Evolutionary conservation across 2,797 vertebrate genomes (phyloP).

Genomic region (Coreius guichenoti): DNA sequence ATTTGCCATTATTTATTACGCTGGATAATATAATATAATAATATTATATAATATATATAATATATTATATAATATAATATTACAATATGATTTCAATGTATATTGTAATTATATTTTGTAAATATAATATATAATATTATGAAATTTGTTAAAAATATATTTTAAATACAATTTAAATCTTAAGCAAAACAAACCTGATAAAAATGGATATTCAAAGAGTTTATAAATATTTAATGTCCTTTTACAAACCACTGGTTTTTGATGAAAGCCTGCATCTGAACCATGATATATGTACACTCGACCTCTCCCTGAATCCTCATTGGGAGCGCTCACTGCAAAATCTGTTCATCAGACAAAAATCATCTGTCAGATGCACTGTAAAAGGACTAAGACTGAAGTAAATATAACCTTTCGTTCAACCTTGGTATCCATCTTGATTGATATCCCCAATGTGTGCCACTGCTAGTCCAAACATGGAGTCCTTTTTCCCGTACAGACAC

Average conservation of each 20-base stretch:
- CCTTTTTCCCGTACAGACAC: conserved; percentile 81
- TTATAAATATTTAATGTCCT: not conserved
- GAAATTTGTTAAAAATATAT: not conserved
- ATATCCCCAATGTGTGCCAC: conserved; percentile 90
- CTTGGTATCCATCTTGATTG: conserved; percentile 89
- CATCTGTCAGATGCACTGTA: not conserved
- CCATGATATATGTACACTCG: conserved; percentile 90
- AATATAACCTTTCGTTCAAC: conserved; percentile 67
- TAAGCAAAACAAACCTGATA: not conserved
- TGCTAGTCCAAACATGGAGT: conserved; percentile 93
- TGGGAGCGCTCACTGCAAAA: conserved; percentile 91
- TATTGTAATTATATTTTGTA: not conserved
- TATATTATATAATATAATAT: not conserved
- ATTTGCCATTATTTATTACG: too few relatives aligned
- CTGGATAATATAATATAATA: not conserved
- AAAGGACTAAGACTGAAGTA: not conserved
- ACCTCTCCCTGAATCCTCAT: conserved; percentile 80
- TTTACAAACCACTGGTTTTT: conserved; percentile 79
- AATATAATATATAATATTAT: not conserved
- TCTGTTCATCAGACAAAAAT: conserved; percentile 76
- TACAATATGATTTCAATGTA: too few relatives aligned
- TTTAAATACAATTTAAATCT: not conserved
- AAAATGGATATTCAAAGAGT: not conserved
- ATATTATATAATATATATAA: too few relatives aligned
- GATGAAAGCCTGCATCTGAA: conserved; percentile 79